phyloP scores from a whole-genome alignment of 23 tunicate species.

The Ciona savignyi region DNA sequence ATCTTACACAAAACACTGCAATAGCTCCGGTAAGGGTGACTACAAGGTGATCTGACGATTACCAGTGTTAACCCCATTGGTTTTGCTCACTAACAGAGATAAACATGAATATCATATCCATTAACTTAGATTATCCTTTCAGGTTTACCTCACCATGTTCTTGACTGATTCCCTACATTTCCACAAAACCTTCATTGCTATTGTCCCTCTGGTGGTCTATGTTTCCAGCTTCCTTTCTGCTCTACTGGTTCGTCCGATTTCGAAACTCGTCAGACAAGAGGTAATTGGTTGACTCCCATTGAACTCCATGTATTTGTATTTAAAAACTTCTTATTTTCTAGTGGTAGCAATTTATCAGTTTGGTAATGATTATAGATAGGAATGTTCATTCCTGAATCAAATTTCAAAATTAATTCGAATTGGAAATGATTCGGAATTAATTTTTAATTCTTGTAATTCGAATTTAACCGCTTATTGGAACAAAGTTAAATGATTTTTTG shows the following conservation, averaged over 20 bases:
- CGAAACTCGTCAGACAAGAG: conserved; percentile 34
- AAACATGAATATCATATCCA: no score
- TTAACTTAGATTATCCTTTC: no score
- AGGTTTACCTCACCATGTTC: conserved; percentile 93
- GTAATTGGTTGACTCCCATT: conserved; percentile 8
- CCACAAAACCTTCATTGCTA: conserved; percentile 60
- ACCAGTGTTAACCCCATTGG: no score
- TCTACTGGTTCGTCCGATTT: conserved; percentile 28
- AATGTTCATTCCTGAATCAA: no score
- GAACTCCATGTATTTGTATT: background rate
- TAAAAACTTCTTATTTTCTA: background rate
- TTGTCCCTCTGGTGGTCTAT: conserved; percentile 69
- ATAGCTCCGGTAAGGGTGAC: no score
- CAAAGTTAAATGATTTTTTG: no score
- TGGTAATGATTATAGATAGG: background rate
- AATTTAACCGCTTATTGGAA: background rate
- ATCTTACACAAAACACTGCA: no score
- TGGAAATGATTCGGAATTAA: no score
- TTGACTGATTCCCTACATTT: conserved; percentile 61
- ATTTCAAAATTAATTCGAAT: no score
- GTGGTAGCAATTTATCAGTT: background rate
- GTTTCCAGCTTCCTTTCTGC: conserved; percentile 65
- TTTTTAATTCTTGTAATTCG: no score
- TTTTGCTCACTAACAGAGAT: no score
- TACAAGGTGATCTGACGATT: no score